phyloP scores from a whole-genome alignment of 2,888 invertebrate species.

The Siphlonurus alternatus region DNA sequence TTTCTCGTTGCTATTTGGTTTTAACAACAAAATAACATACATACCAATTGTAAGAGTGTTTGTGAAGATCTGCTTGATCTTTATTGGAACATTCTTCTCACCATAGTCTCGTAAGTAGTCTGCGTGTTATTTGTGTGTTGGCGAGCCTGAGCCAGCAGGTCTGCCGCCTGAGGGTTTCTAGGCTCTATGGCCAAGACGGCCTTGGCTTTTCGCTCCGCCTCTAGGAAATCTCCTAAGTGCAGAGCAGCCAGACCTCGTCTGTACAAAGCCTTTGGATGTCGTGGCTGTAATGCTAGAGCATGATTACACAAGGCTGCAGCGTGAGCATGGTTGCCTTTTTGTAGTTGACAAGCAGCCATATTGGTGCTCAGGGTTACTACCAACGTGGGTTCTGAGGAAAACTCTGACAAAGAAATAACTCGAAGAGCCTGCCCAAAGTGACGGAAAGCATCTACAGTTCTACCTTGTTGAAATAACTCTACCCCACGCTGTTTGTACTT shows the following conservation, averaged over 20 bases:
- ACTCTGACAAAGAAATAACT: conserved; percentile 41
- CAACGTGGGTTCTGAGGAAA: conserved; percentile 36
- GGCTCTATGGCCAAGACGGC: neutral
- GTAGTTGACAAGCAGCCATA: conserved; percentile 63
- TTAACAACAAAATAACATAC: too few species aligned
- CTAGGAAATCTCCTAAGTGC: conserved; percentile 21
- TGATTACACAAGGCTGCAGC: conserved; percentile 42
- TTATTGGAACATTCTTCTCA: too few species aligned
- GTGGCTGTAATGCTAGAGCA: conserved; percentile 26
- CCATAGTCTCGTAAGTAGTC: too few species aligned
- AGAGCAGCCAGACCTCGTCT: conserved; percentile 31
- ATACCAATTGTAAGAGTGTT: too few species aligned
- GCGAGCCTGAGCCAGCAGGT: neutral
- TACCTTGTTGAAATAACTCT: conserved; percentile 41
- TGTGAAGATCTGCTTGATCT: too few species aligned
- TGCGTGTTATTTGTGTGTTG: too few species aligned
- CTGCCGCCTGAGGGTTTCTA: neutral
- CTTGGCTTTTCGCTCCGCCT: conserved; percentile 13
- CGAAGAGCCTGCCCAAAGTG: conserved; percentile 59
- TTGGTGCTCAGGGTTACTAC: conserved; percentile 61
- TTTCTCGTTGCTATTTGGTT: too few species aligned
- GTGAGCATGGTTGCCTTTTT: conserved; percentile 44
- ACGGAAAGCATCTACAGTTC: conserved; percentile 48
- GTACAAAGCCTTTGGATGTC: conserved; percentile 33
- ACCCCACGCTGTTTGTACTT: conserved; percentile 29